Conservation (phyloP, 2,888 invertebrate species). For the Corythucha ciliata region DNA sequence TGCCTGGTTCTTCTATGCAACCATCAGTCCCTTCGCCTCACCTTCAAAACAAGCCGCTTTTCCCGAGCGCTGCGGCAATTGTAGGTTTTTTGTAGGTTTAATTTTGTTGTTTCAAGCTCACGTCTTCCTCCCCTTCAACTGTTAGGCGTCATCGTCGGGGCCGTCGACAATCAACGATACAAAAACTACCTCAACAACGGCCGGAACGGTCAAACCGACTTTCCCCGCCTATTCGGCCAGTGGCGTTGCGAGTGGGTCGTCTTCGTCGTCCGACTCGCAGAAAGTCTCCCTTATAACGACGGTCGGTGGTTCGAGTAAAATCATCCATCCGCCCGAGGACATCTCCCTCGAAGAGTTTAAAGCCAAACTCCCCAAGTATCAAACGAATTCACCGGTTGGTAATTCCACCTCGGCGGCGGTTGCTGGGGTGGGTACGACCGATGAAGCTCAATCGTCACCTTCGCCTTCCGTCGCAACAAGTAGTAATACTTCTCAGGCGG, state of each 20-base stretch:
- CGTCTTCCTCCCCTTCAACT: constrained; percentile 7
- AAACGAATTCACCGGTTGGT: constrained; percentile 42
- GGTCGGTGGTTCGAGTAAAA: constrained; percentile 77
- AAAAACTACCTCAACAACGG: constrained; percentile 44
- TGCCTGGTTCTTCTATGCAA: constrained; percentile 41
- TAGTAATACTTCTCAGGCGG: constrained; percentile 10
- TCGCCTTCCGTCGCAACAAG: constrained; percentile 24
- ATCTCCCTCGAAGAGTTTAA: constrained; percentile 77
- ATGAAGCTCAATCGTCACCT: constrained; percentile 41
- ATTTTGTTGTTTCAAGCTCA: background rate
- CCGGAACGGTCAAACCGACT: constrained; percentile 56
- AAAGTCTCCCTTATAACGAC: constrained; percentile 56
- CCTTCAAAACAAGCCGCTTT: constrained; percentile 55
- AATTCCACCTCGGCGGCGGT: too few species aligned
- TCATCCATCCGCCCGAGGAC: constrained; percentile 89
- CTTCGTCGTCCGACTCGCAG: constrained; percentile 35
- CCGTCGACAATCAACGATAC: constrained; percentile 48
- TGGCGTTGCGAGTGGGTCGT: background rate
- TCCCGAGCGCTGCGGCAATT: constrained; percentile 63
- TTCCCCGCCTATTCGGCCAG: constrained; percentile 69
- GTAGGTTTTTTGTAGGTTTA: constrained; percentile 34
- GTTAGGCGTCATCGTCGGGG: constrained; percentile 38
- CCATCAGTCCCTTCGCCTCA: constrained; percentile 37
- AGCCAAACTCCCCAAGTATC: constrained; percentile 60
- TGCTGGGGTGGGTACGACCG: too few species aligned